phyloP scores from a whole-genome alignment of 2,113 vertebrate genomes.

The Gadus chalcogrammus region DNA sequence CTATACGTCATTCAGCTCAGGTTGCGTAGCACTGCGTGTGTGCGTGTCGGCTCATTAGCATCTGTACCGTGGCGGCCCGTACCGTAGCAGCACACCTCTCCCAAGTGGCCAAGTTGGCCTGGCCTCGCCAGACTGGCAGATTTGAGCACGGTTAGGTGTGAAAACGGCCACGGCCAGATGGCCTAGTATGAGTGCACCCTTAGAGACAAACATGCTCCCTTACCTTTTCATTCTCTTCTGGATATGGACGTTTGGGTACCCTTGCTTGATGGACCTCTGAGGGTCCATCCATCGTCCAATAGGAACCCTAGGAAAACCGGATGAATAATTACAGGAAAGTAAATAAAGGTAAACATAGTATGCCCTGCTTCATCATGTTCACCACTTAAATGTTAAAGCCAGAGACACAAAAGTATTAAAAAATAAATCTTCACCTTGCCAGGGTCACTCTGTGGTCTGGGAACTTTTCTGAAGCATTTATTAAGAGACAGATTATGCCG shows the following conservation, averaged over 20 bases:
- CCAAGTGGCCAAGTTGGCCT: no score
- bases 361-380: background rate
- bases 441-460: slow-evolving; percentile 90
- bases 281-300: slow-evolving; percentile 94
- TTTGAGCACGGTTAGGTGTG: no score
- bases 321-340: no score
- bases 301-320: slow-evolving; percentile 82
- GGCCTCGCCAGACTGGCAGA: no score
- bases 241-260: slow-evolving; percentile 82
- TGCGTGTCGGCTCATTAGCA: no score
- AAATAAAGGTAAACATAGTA: background rate
- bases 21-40: no score
- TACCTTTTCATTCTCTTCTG: slow-evolving; percentile 82
- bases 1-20: no score
- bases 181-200: no score
- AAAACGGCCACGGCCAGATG: no score
- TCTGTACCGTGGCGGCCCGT: no score
- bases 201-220: slow-evolving; percentile 31
- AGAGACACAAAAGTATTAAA: background rate
- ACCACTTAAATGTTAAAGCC: background rate
- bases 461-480: slow-evolving; percentile 97
- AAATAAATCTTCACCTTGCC: slow-evolving; percentile 83
- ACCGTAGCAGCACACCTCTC: no score
- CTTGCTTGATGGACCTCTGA: slow-evolving; percentile 67
- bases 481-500: slow-evolving; percentile 96